Conservation (phyloP, 1,140 invertebrate genomes). For the Penaeus vannamei region DNA sequence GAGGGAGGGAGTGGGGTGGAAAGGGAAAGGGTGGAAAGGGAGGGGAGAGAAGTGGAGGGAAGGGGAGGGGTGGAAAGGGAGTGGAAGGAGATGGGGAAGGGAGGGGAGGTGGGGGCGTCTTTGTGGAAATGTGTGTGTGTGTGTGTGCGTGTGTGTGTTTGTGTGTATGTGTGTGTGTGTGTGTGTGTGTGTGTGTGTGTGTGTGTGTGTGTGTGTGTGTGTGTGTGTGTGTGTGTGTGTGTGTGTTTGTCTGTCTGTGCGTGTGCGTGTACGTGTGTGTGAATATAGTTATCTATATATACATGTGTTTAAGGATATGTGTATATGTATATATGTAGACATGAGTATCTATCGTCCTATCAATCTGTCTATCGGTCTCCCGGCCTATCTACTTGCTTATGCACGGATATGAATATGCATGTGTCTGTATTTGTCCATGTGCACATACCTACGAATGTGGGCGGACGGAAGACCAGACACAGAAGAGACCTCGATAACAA, state of each 20-base stretch:
- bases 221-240: not conserved
- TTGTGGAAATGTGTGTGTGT: not conserved
- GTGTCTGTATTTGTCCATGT: too few species aligned
- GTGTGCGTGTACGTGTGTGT: not conserved
- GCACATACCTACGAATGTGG: too few species aligned
- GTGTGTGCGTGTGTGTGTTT: not conserved
- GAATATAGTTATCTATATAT: too few species aligned
- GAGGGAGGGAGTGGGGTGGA: not conserved
- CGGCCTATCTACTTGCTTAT: too few species aligned
- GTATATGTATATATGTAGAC: too few species aligned
- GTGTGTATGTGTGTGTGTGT: slow-evolving; percentile 6
- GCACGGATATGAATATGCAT: too few species aligned
- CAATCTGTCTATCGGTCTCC: too few species aligned
- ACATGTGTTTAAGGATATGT: too few species aligned
- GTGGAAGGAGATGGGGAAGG: not conserved
- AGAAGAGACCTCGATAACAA: too few species aligned
- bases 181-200: not conserved
- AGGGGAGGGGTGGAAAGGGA: not conserved
- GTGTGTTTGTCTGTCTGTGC: too few species aligned
- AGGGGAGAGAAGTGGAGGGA: not conserved
- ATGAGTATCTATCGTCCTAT: too few species aligned
- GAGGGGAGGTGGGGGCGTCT: slow-evolving; percentile 17
- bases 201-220: not conserved
- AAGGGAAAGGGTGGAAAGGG: not conserved
- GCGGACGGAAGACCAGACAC: too few species aligned